Evolutionary conservation across 2,797 vertebrate genomes (phyloP).

Genomic region (Enteromius radiatus): DNA sequence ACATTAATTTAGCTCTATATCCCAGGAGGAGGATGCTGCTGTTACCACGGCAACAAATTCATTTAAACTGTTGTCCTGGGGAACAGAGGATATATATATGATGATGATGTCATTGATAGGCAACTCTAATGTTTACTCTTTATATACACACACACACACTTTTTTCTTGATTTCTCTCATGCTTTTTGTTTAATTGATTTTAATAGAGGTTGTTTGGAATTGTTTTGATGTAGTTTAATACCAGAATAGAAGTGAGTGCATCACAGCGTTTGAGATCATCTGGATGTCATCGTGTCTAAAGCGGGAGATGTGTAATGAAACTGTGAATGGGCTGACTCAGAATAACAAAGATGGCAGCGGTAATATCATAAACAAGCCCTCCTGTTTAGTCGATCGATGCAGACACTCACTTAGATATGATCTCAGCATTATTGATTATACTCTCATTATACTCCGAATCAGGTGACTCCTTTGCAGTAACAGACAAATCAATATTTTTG

Average conservation of each 20-base stretch:
- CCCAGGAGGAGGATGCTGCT: slow-evolving; percentile 22
- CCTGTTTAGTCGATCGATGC: neutral
- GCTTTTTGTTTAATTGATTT: neutral
- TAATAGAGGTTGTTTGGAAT: neutral
- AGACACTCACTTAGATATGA: slow-evolving; percentile 13
- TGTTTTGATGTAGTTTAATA: neutral
- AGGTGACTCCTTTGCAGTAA: neutral
- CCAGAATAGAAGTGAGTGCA: neutral
- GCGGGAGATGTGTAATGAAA: neutral
- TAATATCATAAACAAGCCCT: slow-evolving; percentile 12
- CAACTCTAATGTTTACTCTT: neutral
- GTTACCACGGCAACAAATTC: slow-evolving; percentile 38
- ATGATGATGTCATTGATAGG: slow-evolving; percentile 32
- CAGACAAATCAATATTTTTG: neutral
- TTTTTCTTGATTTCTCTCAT: neutral
- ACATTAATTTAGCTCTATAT: neutral
- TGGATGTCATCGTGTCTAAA: neutral
- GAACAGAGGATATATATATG: neutral
- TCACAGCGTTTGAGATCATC: neutral
- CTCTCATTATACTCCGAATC: neutral
- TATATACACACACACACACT: no score
- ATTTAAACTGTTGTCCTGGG: slow-evolving; percentile 32
- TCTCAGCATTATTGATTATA: slow-evolving; percentile 16
- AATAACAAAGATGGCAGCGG: neutral
- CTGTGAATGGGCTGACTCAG: slow-evolving; percentile 1